Conservation (phyloP, 2,797 vertebrate genomes). For the Enteromius paludinosus region DNA sequence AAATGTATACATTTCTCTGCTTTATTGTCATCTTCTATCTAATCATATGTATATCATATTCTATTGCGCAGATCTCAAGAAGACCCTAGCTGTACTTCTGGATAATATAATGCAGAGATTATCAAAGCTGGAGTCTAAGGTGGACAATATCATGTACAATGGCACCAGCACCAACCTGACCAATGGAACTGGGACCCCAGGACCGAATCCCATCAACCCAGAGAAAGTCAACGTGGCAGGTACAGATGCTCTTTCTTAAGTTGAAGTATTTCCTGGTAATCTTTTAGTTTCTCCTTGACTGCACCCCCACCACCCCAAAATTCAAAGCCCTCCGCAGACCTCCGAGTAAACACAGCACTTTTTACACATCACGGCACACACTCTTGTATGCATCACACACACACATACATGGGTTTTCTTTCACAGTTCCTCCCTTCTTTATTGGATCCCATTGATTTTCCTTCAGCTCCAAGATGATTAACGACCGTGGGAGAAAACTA, state of each 20-base stretch:
- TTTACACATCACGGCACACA: background rate
- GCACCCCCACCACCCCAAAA: background rate
- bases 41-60: background rate
- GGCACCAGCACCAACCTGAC: constrained; percentile 91
- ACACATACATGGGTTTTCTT: constrained; percentile 19
- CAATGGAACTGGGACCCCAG: constrained; percentile 81
- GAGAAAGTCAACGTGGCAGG: constrained; percentile 97
- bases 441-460: constrained; percentile 38
- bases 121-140: constrained; percentile 93
- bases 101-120: constrained; percentile 97
- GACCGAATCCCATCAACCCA: constrained; percentile 80
- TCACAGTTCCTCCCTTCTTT: constrained; percentile 24
- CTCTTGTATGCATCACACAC: background rate
- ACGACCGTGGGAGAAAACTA: background rate
- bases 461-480: constrained; percentile 41
- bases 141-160: constrained; percentile 93
- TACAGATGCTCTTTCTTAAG: constrained; percentile 66
- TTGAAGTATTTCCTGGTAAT: background rate
- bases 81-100: constrained; percentile 94
- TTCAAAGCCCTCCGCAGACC: background rate
- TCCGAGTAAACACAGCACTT: background rate
- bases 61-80: constrained; percentile 81
- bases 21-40: background rate
- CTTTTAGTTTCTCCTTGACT: background rate
- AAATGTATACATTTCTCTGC: background rate